phyloP scores from a whole-genome alignment of 2,113 vertebrate species.

The Cyphomyrus discorhynchus region DNA sequence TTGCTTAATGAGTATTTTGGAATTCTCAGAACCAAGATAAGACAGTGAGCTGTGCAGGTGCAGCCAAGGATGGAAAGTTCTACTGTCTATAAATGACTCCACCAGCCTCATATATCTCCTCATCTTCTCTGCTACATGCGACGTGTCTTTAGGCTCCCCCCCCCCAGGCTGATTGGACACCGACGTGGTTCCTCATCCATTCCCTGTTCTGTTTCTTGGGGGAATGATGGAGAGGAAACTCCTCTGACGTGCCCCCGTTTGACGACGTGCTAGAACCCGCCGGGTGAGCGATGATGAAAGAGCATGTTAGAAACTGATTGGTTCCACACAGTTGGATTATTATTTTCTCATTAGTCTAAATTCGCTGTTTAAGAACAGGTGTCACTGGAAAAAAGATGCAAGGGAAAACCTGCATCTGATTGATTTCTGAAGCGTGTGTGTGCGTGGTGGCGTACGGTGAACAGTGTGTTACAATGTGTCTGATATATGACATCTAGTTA shows the following conservation, averaged over 20 bases:
- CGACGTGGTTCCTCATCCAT: not conserved
- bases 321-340: not conserved
- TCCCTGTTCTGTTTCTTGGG: not conserved
- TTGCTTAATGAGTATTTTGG: not conserved
- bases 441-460: not conserved
- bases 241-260: not conserved
- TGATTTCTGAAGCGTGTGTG: not conserved
- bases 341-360: not conserved
- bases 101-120: slow-evolving; percentile 20
- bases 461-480: not conserved
- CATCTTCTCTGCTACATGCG: not conserved
- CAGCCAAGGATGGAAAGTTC: not conserved
- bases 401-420: not conserved
- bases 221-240: not conserved
- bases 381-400: not conserved
- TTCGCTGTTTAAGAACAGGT: not conserved
- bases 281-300: not conserved
- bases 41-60: not conserved
- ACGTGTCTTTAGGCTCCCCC: not conserved
- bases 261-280: not conserved
- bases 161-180: not conserved
- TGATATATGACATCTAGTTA: not conserved
- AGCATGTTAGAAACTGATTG: not conserved
- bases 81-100: slow-evolving; percentile 21
- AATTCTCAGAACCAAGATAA: not conserved